Percentiles rank a stretch among this genome's conserved stretches.
phyloP scores from a whole-genome alignment of 2,797 vertebrate genomes.

The Enteromius unitaeniatus region DNA sequence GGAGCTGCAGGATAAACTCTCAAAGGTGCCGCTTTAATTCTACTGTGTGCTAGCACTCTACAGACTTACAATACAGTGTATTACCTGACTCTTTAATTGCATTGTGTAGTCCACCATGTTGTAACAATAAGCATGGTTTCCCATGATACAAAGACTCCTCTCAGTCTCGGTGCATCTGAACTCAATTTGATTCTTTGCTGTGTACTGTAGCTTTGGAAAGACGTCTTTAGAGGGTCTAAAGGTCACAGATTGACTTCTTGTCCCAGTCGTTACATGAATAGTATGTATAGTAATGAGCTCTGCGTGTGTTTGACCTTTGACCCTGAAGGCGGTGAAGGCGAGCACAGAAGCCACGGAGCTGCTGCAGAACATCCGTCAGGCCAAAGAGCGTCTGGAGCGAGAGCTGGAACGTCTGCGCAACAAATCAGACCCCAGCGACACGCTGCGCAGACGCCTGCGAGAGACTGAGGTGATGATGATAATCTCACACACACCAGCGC shows the following conservation, averaged over 20 bases:
- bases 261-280: neutral
- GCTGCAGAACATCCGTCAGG: slow-evolving; percentile 90
- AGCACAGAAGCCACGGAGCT: slow-evolving; percentile 95
- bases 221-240: neutral
- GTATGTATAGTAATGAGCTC: neutral
- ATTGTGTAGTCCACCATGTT: neutral
- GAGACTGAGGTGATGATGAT: slow-evolving; percentile 82
- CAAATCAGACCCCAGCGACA: slow-evolving; percentile 91
- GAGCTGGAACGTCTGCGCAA: slow-evolving; percentile 92
- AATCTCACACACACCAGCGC: neutral
- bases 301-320: slow-evolving; percentile 43
- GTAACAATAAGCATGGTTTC: neutral
- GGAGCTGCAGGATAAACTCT: slow-evolving; percentile 95
- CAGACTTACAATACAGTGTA: neutral
- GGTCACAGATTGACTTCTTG: neutral
- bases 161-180: no score
- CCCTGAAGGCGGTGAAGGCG: slow-evolving; percentile 86
- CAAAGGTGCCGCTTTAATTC: slow-evolving; percentile 81
- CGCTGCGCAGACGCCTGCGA: slow-evolving; percentile 90
- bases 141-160: neutral
- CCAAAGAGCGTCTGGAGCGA: slow-evolving; percentile 91
- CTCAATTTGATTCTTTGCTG: neutral
- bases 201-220: neutral
- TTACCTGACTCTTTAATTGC: neutral
- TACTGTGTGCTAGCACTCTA: neutral